Evolutionary conservation across 2,888 invertebrate species (phyloP).

Genomic region (Apamea crenata): DNA sequence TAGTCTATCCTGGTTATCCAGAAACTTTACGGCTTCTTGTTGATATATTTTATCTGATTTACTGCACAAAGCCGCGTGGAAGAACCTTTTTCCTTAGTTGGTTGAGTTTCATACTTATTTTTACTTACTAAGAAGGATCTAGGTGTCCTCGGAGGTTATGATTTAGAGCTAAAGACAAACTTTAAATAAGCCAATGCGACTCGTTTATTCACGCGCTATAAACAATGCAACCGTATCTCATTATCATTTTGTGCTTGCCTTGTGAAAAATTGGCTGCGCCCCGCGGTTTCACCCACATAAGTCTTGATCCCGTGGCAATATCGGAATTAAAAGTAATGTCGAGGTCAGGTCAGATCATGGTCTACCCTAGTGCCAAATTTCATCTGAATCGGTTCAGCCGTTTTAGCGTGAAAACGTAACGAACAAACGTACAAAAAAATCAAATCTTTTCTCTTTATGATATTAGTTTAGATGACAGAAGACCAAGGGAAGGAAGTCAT

Average conservation of each 20-base stretch:
- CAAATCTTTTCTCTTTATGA: too few relatives aligned
- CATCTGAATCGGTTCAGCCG: too few relatives aligned
- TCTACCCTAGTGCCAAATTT: too few relatives aligned
- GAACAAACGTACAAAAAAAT: too few relatives aligned
- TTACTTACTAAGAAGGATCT: not conserved
- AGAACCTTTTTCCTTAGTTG: not conserved
- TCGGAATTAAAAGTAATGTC: too few relatives aligned
- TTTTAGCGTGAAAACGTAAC: too few relatives aligned
- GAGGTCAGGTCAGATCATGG: too few relatives aligned
- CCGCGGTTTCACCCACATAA: too few relatives aligned
- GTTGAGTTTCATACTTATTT: conserved; percentile 3
- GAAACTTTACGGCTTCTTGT: not conserved
- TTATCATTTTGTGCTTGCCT: not conserved
- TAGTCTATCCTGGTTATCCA: not conserved
- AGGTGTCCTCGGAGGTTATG: not conserved
- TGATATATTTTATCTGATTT: conserved; percentile 9
- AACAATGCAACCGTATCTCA: not conserved
- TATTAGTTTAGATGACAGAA: not conserved
- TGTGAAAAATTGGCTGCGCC: not conserved
- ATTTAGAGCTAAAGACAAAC: not conserved
- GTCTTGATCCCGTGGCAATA: too few relatives aligned
- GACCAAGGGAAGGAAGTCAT: too few relatives aligned
- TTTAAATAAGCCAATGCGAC: not conserved
- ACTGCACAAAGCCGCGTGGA: not conserved
- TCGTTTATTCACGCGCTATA: not conserved